Base-by-base conservation (phyloP, 2,888 invertebrate species). In the Tupiocoris notatus region DNA sequence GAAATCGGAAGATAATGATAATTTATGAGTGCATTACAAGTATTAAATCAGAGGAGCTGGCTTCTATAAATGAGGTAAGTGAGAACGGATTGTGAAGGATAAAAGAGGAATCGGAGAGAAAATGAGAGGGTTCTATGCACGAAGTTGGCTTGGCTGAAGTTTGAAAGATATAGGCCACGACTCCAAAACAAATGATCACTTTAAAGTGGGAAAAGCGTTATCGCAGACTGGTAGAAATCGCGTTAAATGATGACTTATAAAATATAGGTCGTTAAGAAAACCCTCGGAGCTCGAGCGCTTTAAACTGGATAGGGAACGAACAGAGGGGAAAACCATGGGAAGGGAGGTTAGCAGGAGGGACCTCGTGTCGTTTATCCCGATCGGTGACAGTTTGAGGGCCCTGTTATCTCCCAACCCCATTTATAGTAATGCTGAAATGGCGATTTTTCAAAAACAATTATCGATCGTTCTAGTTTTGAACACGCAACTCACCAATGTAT, bases 211-310 rank as follows among this genome's bases (percentile, higher is more conserved):
- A 61, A 73, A 39, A 58, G 71, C 62, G 73, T 73, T 73, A 73
- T 70, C 70, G 73, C 39, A n/a, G 18, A 18, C 70, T 39, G 17
- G 59, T 20, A 21, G n/a, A 54, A 65, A 75, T 75, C 75, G 75
- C 66, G 59, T 75, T 75, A 75, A 75, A 75, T 75, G 75, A 75
- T 66, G 75, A 66, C 66, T 75, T 73, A 66, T 75, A 75, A 75
- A 75, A 75, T 75, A 75, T 75, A 62, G 75, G 75, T 75, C 75
- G 75, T 75, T 75, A 75, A 73, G 73, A 73, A 18, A 39, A 39
- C 39, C 39, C 39, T 12, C 12, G 39, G 39, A 39, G 39, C 39
- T 12, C 39, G 39, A n/a, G n/a, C 39, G 39, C 6, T 39, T 39
- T 39, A 7, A 39, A 39, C 3, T 39, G 39, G 39, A 39, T 39